These are phyloP conservation scores for Rhincodon typus DNA, from an alignment of 2,797 vertebrate species.

Conservation along the genomic window DNA sequence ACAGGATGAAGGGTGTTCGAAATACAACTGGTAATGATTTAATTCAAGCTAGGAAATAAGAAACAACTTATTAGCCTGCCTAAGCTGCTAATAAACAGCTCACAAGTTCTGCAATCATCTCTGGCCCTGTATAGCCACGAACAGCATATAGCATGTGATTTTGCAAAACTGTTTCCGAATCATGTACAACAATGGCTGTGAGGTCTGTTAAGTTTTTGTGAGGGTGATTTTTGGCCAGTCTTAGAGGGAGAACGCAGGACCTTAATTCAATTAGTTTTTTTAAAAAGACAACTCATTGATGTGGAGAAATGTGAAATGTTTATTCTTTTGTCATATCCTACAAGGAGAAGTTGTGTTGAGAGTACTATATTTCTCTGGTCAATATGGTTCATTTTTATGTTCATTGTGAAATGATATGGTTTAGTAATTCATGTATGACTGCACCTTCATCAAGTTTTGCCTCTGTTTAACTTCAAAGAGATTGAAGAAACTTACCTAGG, in stretches of 20 bases:
- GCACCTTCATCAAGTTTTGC: not conserved
- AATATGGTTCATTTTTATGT: not conserved
- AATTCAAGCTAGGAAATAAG: not conserved
- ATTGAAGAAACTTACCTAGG: not conserved
- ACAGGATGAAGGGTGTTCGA: not conserved
- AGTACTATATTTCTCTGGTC: not conserved
- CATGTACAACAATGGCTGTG: not conserved
- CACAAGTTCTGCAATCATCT: not conserved
- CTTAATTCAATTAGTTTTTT: not conserved
- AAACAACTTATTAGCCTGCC: not conserved
- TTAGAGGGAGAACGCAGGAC: not conserved
- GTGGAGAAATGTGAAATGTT: not conserved
- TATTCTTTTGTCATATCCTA: not conserved
- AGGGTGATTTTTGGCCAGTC: not conserved
- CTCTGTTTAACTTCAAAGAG: not conserved
- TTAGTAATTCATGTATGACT: not conserved
- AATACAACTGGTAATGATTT: not conserved
- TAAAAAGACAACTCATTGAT: not conserved
- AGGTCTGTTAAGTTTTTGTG: not conserved
- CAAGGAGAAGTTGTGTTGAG: not conserved
- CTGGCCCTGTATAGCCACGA: not conserved
- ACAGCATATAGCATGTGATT: not conserved
- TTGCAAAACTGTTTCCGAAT: not conserved
- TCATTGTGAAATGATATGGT: not conserved
- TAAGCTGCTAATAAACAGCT: not conserved